Evolutionary conservation across 2,113 vertebrate species (phyloP), one percentile per base, ranked within the genome.

Genomic region (Phylloscopus whistleri): DNA sequence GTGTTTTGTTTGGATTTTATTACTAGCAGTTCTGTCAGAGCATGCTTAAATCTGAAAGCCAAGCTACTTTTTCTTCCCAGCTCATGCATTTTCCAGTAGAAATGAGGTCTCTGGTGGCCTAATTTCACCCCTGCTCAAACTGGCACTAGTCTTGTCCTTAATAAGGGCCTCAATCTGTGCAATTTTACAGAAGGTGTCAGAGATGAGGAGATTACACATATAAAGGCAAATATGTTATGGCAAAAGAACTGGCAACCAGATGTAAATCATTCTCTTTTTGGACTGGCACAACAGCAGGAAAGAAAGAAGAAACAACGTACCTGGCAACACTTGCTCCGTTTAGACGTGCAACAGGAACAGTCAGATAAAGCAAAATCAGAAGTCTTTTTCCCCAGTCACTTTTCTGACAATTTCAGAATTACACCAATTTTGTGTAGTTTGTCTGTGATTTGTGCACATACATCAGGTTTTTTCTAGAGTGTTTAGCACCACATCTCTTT

Each of bases 1-100:
- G 67, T 77, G 78, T 48, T 96, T 87, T 80, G 30, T 75, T 92
- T 92, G 52, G 51, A 60, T 92, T 96, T 95, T 90, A 90, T 83
- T 90, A 56, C 72, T 37, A 84, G 22, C 15, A 49, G 39, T 62
- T 84, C 69, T 94, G 82, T 55, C 60, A 93, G 33, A 86, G 20
- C 35, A 81, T 28, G 24, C 68, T 75, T 77, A 83, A 92, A 77
- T 84, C 51, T 74, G 70, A 94, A 95, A 93, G 80, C 35, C 39
- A 84, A 77, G 63, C 58, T 93, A 46, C 26, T 27, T 90, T 84
- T 84, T 86, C 78, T 79, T 37, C 11, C 33, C 55, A 74, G 43
- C 19, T 95, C 75, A 94, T 70, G n/a, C 12, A 31, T 81, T 94
- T 95, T 90, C 41, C 30, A 66, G 70, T 51, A 62, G 70, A 84